Percentiles rank a stretch among this genome's conserved stretches.
These are phyloP conservation scores for Zaprionus lachaisei DNA, from an alignment of 1,140 invertebrate genomes.

Conservation along the genomic window DNA sequence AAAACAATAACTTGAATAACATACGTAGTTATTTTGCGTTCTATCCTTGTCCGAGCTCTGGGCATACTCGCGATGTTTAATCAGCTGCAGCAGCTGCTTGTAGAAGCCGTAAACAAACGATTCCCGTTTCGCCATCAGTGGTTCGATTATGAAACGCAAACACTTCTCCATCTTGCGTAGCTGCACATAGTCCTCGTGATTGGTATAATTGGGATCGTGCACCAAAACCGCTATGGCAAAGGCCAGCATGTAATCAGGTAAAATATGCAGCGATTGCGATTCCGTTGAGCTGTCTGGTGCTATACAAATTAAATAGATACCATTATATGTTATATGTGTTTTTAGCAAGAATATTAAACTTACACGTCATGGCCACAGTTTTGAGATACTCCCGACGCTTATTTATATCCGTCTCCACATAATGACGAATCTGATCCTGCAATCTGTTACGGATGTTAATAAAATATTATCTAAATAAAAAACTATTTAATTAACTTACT, in stretches of 20 bases:
- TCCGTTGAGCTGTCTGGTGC: constrained; percentile 84
- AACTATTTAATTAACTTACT: constrained; percentile 49
- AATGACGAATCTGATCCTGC: constrained; percentile 71
- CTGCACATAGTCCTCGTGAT: constrained; percentile 90
- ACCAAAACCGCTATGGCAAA: constrained; percentile 97
- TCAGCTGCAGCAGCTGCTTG: constrained; percentile 95
- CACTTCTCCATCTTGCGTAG: constrained; percentile 92
- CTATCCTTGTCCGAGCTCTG: constrained; percentile 85
- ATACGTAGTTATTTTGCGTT: constrained; percentile 63
- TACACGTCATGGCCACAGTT: constrained; percentile 87
- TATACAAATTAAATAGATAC: constrained; percentile 14
- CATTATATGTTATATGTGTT: background rate
- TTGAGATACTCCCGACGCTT: constrained; percentile 96
- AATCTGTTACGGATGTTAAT: constrained; percentile 48
- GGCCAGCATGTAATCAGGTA: constrained; percentile 98
- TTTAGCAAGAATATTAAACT: background rate
- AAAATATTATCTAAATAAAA: background rate
- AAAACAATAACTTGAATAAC: constrained; percentile 84
- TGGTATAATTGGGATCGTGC: constrained; percentile 93
- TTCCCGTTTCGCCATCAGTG: constrained; percentile 96
- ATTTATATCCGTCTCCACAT: constrained; percentile 90
- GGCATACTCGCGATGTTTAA: constrained; percentile 96
- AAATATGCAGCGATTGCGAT: constrained; percentile 92
- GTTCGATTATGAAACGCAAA: constrained; percentile 97
- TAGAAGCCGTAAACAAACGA: constrained; percentile 98